phyloP scores from a whole-genome alignment of 1,140 invertebrate species.

The Brachionus rubens region DNA sequence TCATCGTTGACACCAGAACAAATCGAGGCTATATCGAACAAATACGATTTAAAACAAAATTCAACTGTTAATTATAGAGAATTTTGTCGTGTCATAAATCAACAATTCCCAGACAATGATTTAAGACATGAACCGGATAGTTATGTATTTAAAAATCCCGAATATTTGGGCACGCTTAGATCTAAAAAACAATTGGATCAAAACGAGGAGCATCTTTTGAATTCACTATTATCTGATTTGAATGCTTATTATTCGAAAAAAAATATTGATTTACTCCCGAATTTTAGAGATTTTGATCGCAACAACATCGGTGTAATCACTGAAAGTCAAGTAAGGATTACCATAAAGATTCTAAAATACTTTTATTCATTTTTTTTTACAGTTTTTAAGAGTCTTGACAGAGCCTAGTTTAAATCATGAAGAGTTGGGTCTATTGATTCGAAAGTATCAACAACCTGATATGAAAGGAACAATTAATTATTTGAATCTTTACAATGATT shows the following conservation, averaged over 20 bases:
- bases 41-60: conserved; percentile 55
- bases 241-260: conserved; percentile 53
- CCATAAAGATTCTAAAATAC: no score
- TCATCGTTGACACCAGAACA: conserved; percentile 53
- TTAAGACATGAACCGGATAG: background rate
- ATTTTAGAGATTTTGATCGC: conserved; percentile 59
- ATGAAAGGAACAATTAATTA: conserved; percentile 56
- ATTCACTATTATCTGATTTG: conserved; percentile 51
- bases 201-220: conserved; percentile 51
- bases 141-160: conserved; percentile 18
- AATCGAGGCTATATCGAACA: conserved; percentile 51
- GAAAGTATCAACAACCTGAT: conserved; percentile 56
- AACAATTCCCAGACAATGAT: conserved; percentile 33
- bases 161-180: conserved; percentile 53
- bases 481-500: conserved; percentile 58
- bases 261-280: conserved; percentile 55
- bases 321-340: conserved; percentile 60
- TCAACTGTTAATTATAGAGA: conserved; percentile 56
- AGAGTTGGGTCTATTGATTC: conserved; percentile 55
- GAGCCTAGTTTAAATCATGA: conserved; percentile 54
- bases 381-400: conserved; percentile 59
- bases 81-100: conserved; percentile 57
- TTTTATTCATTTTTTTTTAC: conserved; percentile 34
- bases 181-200: conserved; percentile 53
- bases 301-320: conserved; percentile 58